Base-by-base conservation (phyloP, 2,888 invertebrate species). In the Sminthurinus aureus region DNA sequence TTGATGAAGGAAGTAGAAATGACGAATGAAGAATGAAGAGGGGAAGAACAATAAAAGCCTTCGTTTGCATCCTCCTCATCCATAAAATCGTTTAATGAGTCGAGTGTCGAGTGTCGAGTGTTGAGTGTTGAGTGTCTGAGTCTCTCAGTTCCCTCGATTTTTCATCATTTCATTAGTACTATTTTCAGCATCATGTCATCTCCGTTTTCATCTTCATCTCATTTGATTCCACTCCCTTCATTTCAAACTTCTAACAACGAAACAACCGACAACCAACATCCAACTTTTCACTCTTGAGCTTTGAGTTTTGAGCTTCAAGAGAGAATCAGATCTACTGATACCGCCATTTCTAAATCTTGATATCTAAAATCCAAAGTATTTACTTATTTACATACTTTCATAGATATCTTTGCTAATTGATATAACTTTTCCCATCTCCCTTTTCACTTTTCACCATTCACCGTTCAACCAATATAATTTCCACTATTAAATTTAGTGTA, bases 1-100 rank as follows among this genome's bases (percentile, higher is more conserved):
- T n/a, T n/a, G n/a, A n/a, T 38, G 71, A 24, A 58, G 13, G 58
- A 58, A 58, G 58, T 6, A 38, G 58, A 58, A 58, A 3, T 58
- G 58, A 11, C 2, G 58, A n/a, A n/a, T n/a, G 20, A 20, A 69
- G 69, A 69, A 18, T 13, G 58, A 24, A 69, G 26, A 15, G 26
- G 24, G 38, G 24, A 24, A 26, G 73, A 73, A 73, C 73, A 73
- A 73, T 73, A 15, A 26, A 69, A 69, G 11, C 24, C 22, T 73
- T 73, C 15, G 73, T 51, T 76, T 76, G 76, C 58, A 58, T 51
- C 50, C 76, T 9, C 58, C 52, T 76, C 58, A 76, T 38, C 76
- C 76, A 76, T 51, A 76, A 76, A 76, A 76, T 76, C 76, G 58
- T 51, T 76, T 76, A 76, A 76, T 76, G 76, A 58, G 58, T 76